These are phyloP conservation scores for Apodemia duryi DNA, from an alignment of 2,888 invertebrate genomes.

Conservation along the genomic window DNA sequence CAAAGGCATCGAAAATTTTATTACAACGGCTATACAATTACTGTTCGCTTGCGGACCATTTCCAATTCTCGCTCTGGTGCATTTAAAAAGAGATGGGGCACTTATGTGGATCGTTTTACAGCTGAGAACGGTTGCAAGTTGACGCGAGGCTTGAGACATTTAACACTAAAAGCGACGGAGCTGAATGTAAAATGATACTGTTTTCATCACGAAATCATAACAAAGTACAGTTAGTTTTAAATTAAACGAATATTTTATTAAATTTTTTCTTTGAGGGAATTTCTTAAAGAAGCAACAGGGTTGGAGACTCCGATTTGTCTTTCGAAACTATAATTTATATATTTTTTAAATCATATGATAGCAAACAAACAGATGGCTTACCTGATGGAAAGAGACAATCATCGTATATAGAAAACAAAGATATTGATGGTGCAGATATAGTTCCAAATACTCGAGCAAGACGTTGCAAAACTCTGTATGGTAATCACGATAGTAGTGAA, in stretches of 20 bases:
- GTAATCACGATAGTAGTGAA: no score
- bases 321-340: no score
- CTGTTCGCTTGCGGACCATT: conserved; percentile 1
- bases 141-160: conserved; percentile 38
- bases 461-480: no score
- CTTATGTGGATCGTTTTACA: conserved; percentile 33
- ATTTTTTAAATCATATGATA: not conserved
- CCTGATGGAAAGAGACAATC: no score
- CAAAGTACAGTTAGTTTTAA: conserved; percentile 1
- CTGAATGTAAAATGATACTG: conserved; percentile 35
- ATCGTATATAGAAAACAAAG: no score
- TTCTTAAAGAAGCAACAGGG: not conserved
- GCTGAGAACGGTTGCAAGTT: conserved; percentile 29
- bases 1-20: conserved; percentile 1
- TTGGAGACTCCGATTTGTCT: not conserved
- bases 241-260: not conserved
- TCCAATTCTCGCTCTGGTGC: conserved; percentile 31
- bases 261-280: not conserved
- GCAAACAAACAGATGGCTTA: no score
- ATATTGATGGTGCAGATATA: no score
- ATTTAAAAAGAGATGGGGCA: conserved; percentile 39
- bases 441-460: no score
- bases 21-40: conserved; percentile 11
- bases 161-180: conserved; percentile 32
- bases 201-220: conserved; percentile 23